Evolutionary conservation across 1,140 invertebrate genomes (phyloP), one percentile per base, ranked within the genome.

Genomic region (Drosophila parabipectinata): DNA sequence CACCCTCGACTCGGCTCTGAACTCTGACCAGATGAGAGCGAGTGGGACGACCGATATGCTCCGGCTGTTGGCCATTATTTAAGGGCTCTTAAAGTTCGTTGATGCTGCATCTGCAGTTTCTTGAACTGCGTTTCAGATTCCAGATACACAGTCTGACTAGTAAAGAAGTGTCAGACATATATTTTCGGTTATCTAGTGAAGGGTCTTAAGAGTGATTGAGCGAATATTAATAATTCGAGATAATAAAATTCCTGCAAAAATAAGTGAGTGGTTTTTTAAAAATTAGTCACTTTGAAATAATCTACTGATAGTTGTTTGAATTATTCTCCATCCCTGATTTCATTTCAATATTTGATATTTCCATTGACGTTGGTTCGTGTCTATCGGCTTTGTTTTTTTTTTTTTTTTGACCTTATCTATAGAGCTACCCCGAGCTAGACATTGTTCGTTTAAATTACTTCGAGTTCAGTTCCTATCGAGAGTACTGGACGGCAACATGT

Each of bases 61-160:
- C 18, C 18, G 18, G 18, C 18, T 55, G 41, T 44, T 34, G n/a
- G 44, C 32, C 51, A 48, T 50, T 50, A 41, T 12, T 58, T 68
- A 53, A 71, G 82, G 81, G 57, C 71, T 76, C 73, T 81, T 81
- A 63, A 80, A 80, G 76, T 79, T 79, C 72, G 79, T 83, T 83
- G 64, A 63, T 79, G 79, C 79, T 61, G 60, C 59, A 66, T 54
- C 55, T 68, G 47, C 55, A 79, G 79, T 79, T 83, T 60, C 72
- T 83, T 83, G 79, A 84, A 83, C 79, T 84, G 79, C 72, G 80
- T 84, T 71, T 58, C 71, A 77, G 72, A 52, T 66, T 59, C 67
- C 26, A 41, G 8, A 67, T 74, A 73, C 72, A 77, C 47, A 61
- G 14, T 52, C 8, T 56, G 66, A 56, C 51, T 59, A 52, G 52